Base-by-base conservation (phyloP, 2,888 invertebrate genomes). In the Nezara viridula region DNA sequence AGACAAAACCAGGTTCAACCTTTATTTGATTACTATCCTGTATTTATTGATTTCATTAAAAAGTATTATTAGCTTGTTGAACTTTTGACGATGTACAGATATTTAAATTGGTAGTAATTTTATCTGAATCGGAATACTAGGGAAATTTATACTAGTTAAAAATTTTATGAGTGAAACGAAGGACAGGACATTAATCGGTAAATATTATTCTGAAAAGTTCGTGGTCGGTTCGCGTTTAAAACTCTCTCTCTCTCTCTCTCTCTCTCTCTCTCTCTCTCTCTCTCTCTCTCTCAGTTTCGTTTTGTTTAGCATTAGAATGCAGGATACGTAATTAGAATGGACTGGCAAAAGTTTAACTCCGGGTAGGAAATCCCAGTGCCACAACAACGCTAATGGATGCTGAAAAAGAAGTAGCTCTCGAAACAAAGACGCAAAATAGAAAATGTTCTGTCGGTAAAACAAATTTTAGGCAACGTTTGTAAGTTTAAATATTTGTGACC, bases 191-290 rank as follows among this genome's bases (percentile, higher is more conserved):
- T 73, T 19, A 73, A 37, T n/a, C 37, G 7, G 37, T 73, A 73
- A 37, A 73, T 73, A 73, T 37, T 73, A 73, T 73, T 73, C 66
- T 37, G 19, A 37, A 73, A 73, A 73, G 19, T 73, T 73, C 27
- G 37, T 37, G 66, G 16, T 7, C 37, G 32, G 2, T 27, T n/a
- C 19, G 37, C 32, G 32, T 73, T 73, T 73, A 37, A 73, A 73
- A n/a, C 19, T 66, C 66, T 66, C 32, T 73, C 37, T 32, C 32
- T 19, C 37, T n/a, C 19, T 66, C 66, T 66, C 32, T 73, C 37
- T 32, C 32, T 19, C 37, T n/a, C 19, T 66, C 66, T 66, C 32
- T 73, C 37, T 32, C 32, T 19, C 37, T n/a, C n/a, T n/a, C n/a
- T n/a, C 19, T 66, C 66, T 66, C 32, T 73, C 37, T 32, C 32